phyloP scores from a whole-genome alignment of 2,113 vertebrate genomes.

The Stegastes partitus region DNA sequence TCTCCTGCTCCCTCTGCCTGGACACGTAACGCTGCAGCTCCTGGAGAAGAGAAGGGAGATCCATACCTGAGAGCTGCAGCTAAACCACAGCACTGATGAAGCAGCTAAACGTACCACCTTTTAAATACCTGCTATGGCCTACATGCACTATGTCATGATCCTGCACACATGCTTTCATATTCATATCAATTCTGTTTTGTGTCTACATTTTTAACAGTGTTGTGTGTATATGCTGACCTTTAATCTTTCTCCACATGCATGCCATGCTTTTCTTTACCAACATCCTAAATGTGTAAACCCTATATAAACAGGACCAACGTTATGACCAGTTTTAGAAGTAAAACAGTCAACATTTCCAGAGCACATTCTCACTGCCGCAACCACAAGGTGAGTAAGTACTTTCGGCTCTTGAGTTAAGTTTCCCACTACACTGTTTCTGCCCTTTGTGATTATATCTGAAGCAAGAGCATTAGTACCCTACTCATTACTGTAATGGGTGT shows the following conservation, averaged over 20 bases:
- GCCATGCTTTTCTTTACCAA: background rate
- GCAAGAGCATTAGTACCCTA: slow-evolving; percentile 76
- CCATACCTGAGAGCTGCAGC: background rate
- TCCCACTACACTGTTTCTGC: slow-evolving; percentile 62
- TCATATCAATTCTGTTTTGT: no score
- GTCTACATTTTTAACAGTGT: no score
- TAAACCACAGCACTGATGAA: no score
- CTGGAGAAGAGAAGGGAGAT: slow-evolving; percentile 74
- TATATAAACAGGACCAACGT: background rate
- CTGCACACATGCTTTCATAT: background rate
- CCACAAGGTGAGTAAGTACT: slow-evolving; percentile 11
- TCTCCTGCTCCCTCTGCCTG: slow-evolving; percentile 82
- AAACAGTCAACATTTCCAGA: slow-evolving; percentile 15
- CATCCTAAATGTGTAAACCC: background rate
- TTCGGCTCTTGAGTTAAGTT: slow-evolving; percentile 57
- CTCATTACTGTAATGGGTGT: slow-evolving; percentile 84
- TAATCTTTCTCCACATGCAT: no score
- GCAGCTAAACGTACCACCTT: background rate
- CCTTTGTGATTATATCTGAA: slow-evolving; percentile 77
- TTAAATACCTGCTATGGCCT: no score
- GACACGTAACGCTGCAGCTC: slow-evolving; percentile 85
- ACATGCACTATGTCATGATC: no score
- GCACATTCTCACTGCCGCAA: slow-evolving; percentile 21
- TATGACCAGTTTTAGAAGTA: slow-evolving; percentile 10
- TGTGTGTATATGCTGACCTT: no score